Conservation (phyloP, 2,113 vertebrate species). For the Dipodomys stephensi region DNA sequence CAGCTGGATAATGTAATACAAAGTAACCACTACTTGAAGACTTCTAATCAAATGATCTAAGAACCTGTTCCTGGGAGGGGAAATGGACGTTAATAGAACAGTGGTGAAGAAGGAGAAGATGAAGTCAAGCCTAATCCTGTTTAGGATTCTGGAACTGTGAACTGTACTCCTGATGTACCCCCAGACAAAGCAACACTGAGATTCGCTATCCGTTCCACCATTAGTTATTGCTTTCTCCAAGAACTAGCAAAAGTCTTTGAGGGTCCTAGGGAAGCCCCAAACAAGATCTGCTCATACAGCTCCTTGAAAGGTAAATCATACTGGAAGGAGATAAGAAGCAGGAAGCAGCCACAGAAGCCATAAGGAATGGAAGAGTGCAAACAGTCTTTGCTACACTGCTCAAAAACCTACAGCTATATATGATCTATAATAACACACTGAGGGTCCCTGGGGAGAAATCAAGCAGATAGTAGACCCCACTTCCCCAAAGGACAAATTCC, state of each 20-base stretch:
- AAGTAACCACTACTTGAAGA: background rate
- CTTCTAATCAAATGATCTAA: background rate
- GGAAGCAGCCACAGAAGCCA: background rate
- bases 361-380: background rate
- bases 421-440: background rate
- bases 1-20: background rate
- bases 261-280: background rate
- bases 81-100: background rate
- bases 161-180: background rate
- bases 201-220: background rate
- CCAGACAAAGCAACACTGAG: background rate
- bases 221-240: background rate
- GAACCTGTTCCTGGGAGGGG: background rate
- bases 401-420: accelerated
- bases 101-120: background rate
- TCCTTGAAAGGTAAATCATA: background rate
- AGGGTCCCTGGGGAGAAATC: background rate
- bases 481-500: background rate
- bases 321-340: background rate
- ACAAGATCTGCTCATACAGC: background rate
- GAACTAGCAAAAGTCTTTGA: background rate
- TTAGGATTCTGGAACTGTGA: background rate
- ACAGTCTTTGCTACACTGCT: background rate
- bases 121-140: background rate
- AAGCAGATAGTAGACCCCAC: background rate